Evolutionary conservation across 2,888 invertebrate genomes (phyloP), one percentile per base, ranked within the genome.

Genomic region (Caenorhabditis virilis): DNA sequence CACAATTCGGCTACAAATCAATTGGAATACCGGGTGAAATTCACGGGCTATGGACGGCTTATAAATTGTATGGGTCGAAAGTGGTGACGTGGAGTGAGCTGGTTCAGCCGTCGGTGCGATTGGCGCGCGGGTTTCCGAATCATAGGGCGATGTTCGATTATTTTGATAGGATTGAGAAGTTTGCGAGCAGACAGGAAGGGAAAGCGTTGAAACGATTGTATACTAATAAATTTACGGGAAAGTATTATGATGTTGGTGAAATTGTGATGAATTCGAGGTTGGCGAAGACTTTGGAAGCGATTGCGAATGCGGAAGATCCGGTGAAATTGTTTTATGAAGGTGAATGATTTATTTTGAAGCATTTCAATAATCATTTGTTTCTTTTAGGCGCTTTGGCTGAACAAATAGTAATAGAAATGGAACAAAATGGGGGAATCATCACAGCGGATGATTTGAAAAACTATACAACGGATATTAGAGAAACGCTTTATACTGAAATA

Each of bases 21-120:
- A 65, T 78, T 15, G 80, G 63, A 15, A 68, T 74, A 7, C 80
- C 81, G 3, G 78, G 80, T 2, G 83, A 83, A 52, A 50, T 82
- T 22, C 73, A 75, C 56, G 83, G 82, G 9, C 70, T 71, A 45
- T 78, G 74, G 72, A 78, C 79, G 2, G 79, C 76, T 11, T 80
- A 76, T 52, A 60, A 58, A 22, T 61, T 55, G 6, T 82, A 69
- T 57, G 83, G 82, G 13, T 70, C 70, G 2, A 54, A 54, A 43
- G 64, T 50, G 27, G 59, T 82, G n/a, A 64, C 61, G 18, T 63
- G 68, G 63, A 22, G 30, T 2, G 54, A 63, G 22, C 50, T 70
- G 26, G 72, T 79, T 26, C 58, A 67, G 41, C 79, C 79, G 18
- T 47, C 79, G 4, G 72, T 74, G 25, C 56, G 59, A 11, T 47